These are phyloP conservation scores for Hiodon alosoides DNA, from an alignment of 2,113 vertebrate genomes.

Conservation along the genomic window DNA sequence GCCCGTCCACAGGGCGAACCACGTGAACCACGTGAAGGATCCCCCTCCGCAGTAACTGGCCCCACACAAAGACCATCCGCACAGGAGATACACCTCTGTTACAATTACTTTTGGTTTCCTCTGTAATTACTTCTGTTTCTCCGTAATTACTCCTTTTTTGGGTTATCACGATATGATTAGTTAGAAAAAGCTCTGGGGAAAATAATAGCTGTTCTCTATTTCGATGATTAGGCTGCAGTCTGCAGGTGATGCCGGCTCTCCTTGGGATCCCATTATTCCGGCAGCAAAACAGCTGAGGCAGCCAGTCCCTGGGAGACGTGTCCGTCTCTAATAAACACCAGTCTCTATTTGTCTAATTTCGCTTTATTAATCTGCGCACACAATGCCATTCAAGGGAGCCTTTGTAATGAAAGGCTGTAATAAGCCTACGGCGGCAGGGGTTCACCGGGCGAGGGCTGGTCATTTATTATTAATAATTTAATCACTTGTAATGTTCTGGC, in stretches of 20 bases:
- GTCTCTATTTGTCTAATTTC: constrained; percentile 44
- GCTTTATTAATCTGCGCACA: constrained; percentile 35
- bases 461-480: constrained; percentile 53
- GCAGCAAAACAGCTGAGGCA: constrained; percentile 11
- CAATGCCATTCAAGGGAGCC: constrained; percentile 13
- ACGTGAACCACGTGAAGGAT: too few relatives aligned
- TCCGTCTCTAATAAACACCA: constrained; percentile 39
- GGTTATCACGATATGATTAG: constrained; percentile 34
- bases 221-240: constrained; percentile 7
- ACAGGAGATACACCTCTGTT: constrained; percentile 31
- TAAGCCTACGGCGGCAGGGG: constrained; percentile 29
- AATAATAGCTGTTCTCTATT: constrained; percentile 8
- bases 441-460: constrained; percentile 11
- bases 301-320: constrained; percentile 32
- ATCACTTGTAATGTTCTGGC: constrained; percentile 34
- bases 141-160: constrained; percentile 35
- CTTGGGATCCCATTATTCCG: constrained; percentile 28
- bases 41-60: too few relatives aligned
- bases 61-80: background rate
- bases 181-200: constrained; percentile 23
- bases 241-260: constrained; percentile 24
- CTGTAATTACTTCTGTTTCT: constrained; percentile 33
- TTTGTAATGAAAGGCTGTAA: constrained; percentile 31
- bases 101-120: constrained; percentile 25
- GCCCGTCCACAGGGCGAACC: too few relatives aligned